Base-by-base conservation (phyloP, 2,797 vertebrate species). In the Phalloptychus januarius region DNA sequence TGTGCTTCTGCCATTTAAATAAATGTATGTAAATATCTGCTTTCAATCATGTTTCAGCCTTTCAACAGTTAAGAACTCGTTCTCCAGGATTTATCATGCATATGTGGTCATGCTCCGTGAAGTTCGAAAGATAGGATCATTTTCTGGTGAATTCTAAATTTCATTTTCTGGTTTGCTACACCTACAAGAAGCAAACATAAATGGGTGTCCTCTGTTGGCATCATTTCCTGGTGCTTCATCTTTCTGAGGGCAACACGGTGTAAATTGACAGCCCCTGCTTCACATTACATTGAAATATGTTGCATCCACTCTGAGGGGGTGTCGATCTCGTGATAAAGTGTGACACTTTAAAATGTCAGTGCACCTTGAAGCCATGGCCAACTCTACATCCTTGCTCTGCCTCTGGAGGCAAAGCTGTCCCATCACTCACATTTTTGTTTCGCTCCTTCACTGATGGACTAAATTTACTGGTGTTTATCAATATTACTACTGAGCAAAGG, bases 311-410 rank as follows among this genome's bases (percentile, higher is more conserved):
- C 38, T 33, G n/a, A 63, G 52, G 20, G 42, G 20, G 28, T 71
- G 38, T 71, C 52, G 33, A 71, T 77, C 67, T 71, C 20, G 25
- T 36, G 65, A 78, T 45, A 71, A 77, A 70, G 42, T 46, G 40
- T 38, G 76, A 72, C 76, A 72, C 40, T 61, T 61, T 78, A 50
- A 78, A 72, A 54, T 72, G 76, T n/a, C 40, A 20, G 20, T 46
- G 42, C 36, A 56, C 31, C 70, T 48, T 48, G 44, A 78, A 36
- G 76, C 50, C 76, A 45, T 40, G 40, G 76, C 56, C 69, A 72
- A 71, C 44, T 63, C 44, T 48, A n/a, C 20, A 48, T 25, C 69
- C 69, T 50, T 40, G 45, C 45, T 36, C 69, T 61, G 76, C 31
- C 20, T 48, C 58, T 56, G 40, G 31, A 78, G 4, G 52, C 33